phyloP scores from a whole-genome alignment of 2,113 vertebrate species.

The Lonchura striata region DNA sequence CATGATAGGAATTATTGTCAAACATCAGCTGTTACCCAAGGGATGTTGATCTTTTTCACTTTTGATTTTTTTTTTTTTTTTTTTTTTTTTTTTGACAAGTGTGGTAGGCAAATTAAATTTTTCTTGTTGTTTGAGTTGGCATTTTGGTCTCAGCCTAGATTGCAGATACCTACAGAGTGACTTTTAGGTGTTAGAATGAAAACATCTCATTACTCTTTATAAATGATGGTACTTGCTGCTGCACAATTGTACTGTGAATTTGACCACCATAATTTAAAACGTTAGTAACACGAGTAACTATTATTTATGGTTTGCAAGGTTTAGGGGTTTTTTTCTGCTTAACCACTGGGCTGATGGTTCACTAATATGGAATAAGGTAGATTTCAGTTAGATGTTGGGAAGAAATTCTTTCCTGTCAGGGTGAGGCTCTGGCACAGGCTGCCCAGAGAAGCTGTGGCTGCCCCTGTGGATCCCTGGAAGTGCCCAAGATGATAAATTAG shows the following conservation, averaged over 20 bases:
- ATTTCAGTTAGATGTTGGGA: too few species aligned
- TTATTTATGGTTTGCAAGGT: neutral
- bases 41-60: neutral
- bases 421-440: neutral
- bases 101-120: neutral
- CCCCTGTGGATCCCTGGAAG: neutral
- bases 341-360: neutral
- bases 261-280: neutral
- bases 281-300: rapidly evolving
- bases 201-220: neutral
- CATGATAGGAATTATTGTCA: neutral
- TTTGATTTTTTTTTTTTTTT: neutral
- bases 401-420: neutral
- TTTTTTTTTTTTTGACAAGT: neutral
- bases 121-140: neutral
- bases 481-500: neutral
- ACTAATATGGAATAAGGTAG: neutral
- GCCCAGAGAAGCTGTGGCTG: neutral
- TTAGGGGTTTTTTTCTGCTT: neutral
- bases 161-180: neutral
- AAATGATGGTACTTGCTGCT: neutral
- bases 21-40: neutral
- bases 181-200: neutral
- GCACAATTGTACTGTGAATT: neutral
- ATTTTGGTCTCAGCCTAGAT: neutral